phyloP scores from a whole-genome alignment of 2,888 invertebrate species.

The Ormyrus thymus region DNA sequence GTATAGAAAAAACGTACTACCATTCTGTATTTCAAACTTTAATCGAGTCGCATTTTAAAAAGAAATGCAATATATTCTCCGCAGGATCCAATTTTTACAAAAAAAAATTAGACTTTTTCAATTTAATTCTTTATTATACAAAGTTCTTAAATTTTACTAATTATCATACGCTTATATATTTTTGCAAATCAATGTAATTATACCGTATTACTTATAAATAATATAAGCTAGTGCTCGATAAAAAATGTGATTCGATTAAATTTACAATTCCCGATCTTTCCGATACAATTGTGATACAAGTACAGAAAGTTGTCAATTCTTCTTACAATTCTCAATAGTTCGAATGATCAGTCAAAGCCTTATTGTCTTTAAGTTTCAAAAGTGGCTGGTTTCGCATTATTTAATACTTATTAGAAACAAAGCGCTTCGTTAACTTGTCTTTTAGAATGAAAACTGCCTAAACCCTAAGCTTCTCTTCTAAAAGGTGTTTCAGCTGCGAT shows the following conservation, averaged over 20 bases:
- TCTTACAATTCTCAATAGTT: conserved; percentile 19
- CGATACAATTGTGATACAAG: conserved; percentile 6
- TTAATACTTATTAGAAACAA: conserved; percentile 36
- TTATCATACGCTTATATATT: no score
- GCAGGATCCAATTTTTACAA: neutral
- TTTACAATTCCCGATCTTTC: neutral
- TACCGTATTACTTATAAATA: no score
- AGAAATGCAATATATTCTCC: neutral
- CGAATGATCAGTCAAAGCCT: conserved; percentile 63
- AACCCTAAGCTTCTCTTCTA: conserved; percentile 13
- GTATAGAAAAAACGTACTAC: conserved; percentile 27
- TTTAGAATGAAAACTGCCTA: conserved; percentile 3
- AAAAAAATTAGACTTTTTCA: neutral
- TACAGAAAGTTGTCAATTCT: conserved; percentile 22
- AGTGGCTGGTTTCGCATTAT: conserved; percentile 45
- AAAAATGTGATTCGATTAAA: conserved; percentile 46
- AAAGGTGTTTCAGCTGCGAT: no score
- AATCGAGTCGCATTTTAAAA: conserved; percentile 46
- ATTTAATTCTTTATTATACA: neutral
- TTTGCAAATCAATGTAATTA: no score
- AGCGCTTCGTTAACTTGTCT: conserved; percentile 32
- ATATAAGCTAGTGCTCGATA: neutral
- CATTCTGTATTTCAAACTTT: neutral
- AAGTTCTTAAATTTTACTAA: no score
- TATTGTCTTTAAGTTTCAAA: conserved; percentile 66